Evolutionary conservation across 2,888 invertebrate species (phyloP).

Genomic region (Drosophila nr. fundita): DNA sequence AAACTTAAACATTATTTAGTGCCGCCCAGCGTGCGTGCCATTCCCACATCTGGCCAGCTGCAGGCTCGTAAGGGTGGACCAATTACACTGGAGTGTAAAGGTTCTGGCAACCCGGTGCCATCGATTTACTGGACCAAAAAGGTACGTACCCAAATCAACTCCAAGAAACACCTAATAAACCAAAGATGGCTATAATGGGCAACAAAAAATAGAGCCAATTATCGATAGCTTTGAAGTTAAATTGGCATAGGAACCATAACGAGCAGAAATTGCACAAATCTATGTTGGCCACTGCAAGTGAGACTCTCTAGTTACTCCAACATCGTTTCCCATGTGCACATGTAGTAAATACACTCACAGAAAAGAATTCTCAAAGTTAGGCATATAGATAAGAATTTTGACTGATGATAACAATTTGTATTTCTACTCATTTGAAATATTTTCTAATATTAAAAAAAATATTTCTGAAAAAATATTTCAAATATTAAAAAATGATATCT

Average conservation of each 20-base stretch:
- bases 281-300: slow-evolving; percentile 40
- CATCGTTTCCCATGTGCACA: slow-evolving; percentile 3
- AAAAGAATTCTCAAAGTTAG: neutral
- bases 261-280: slow-evolving; percentile 41
- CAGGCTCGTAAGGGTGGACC: slow-evolving; percentile 89
- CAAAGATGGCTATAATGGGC: neutral
- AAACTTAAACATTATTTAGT: slow-evolving; percentile 82
- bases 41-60: slow-evolving; percentile 88
- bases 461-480: neutral
- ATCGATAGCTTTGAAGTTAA: neutral
- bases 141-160: slow-evolving; percentile 62
- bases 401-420: neutral
- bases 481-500: neutral
- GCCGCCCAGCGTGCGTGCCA: slow-evolving; percentile 89
- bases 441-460: neutral
- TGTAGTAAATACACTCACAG: neutral
- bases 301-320: slow-evolving; percentile 5
- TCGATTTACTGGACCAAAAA: slow-evolving; percentile 88
- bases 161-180: neutral
- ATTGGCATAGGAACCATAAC: neutral
- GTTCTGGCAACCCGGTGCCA: slow-evolving; percentile 90
- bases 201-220: neutral
- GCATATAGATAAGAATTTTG: fast-evolving
- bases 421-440: neutral
- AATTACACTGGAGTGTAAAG: slow-evolving; percentile 89